Conservation (phyloP, 2,113 vertebrate genomes). For the Protomyctophum bolini region DNA sequence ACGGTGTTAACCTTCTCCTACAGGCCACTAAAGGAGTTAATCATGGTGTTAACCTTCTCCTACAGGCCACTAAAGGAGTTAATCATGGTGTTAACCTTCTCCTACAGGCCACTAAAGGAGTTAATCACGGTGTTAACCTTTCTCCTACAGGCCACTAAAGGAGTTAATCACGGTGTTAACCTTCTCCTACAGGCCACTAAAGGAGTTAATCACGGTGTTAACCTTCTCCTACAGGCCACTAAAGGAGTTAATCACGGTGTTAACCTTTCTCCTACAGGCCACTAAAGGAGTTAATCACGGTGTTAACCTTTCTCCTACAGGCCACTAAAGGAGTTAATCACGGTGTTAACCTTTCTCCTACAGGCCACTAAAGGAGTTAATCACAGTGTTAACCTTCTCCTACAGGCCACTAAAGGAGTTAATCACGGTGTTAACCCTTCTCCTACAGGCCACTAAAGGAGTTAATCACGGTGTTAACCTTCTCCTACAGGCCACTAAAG, state of each 20-base stretch:
- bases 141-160: constrained; percentile 85
- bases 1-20: not conserved
- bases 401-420: constrained; percentile 90
- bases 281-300: constrained; percentile 89
- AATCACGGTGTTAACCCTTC: not conserved
- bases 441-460: constrained; percentile 87
- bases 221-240: constrained; percentile 78
- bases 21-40: constrained; percentile 93
- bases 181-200: constrained; percentile 83
- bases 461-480: constrained; percentile 52
- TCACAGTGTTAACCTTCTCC: not conserved
- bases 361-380: constrained; percentile 93
- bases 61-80: constrained; percentile 90
- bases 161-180: constrained; percentile 70
- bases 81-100: not conserved
- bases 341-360: not conserved
- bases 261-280: constrained; percentile 73
- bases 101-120: constrained; percentile 88
- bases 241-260: constrained; percentile 85
- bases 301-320: constrained; percentile 62
- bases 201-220: constrained; percentile 77
- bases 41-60: not conserved
- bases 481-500: constrained; percentile 85
- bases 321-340: constrained; percentile 92
- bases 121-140: too few relatives aligned